Conservation (phyloP, 37 sponge, comb jelly and placozoan genomes). For the Ianthella basta region DNA sequence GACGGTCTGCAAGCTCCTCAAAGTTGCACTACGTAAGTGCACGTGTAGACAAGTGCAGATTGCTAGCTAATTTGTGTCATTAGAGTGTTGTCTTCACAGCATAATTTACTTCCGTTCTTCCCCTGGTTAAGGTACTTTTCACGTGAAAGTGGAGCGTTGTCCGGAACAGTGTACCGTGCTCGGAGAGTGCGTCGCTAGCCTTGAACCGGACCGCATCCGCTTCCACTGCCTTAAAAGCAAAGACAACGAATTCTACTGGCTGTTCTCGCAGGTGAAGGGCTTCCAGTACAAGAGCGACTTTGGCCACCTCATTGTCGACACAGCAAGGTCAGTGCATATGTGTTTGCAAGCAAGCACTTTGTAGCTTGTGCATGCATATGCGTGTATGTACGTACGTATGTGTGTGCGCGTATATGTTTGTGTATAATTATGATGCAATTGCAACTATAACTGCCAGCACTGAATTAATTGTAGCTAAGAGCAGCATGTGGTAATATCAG, state of each 20-base stretch:
- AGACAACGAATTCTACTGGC: neutral
- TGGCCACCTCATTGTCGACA: neutral
- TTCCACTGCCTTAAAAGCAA: neutral
- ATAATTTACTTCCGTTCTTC: too few species aligned
- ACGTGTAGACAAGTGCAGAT: too few species aligned
- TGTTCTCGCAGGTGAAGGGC: conserved; percentile 4
- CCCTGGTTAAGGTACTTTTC: conserved; percentile 7
- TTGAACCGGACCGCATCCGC: neutral
- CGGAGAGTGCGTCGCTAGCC: neutral
- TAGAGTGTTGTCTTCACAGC: too few species aligned
- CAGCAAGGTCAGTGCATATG: neutral
- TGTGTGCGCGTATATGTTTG: neutral
- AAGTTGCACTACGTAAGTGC: conserved; percentile 27
- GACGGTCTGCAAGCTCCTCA: neutral
- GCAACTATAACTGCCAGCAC: too few species aligned
- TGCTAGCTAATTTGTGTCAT: too few species aligned
- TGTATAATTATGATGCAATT: too few species aligned
- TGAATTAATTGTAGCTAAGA: too few species aligned
- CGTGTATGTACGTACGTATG: neutral
- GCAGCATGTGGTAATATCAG: too few species aligned
- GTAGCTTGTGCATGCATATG: neutral
- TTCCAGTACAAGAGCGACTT: conserved; percentile 31
- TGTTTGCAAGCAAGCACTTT: too few species aligned
- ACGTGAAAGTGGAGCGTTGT: conserved; percentile 5
- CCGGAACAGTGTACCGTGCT: neutral